Conservation (phyloP, 2,797 vertebrate species). For the Muraenolepis orangiensis region DNA sequence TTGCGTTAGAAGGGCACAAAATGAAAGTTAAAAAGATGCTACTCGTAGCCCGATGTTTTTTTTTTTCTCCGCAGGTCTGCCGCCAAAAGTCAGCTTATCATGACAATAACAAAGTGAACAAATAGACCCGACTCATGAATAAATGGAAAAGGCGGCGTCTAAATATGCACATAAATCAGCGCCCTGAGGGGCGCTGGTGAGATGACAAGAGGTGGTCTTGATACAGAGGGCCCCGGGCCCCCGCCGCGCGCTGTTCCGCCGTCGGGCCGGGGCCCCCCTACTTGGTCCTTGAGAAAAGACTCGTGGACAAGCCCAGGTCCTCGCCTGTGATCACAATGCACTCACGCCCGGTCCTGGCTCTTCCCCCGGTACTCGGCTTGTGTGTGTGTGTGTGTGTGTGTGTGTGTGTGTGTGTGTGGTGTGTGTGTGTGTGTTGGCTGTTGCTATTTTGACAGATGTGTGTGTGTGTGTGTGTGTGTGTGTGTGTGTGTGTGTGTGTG, state of each 20-base stretch:
- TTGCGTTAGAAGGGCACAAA: background rate
- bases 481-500: background rate
- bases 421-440: slow-evolving; percentile 39
- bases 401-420: background rate
- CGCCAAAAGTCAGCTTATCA: slow-evolving; percentile 43
- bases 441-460: slow-evolving; percentile 50
- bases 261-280: slow-evolving; percentile 31
- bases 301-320: slow-evolving; percentile 31
- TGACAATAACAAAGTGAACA: slow-evolving; percentile 42
- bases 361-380: too few species aligned
- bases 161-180: slow-evolving; percentile 53
- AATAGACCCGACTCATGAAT: slow-evolving; percentile 49
- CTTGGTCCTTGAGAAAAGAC: slow-evolving; percentile 36
- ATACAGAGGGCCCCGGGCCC: slow-evolving; percentile 33
- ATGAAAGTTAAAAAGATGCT: slow-evolving; percentile 20
- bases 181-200: slow-evolving; percentile 19
- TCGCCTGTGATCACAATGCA: slow-evolving; percentile 54
- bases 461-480: too few species aligned
- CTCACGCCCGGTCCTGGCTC: too few species aligned
- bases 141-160: slow-evolving; percentile 46
- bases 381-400: background rate
- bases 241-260: slow-evolving; percentile 22
- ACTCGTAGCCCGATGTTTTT: slow-evolving; percentile 34
- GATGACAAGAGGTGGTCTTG: slow-evolving; percentile 43
- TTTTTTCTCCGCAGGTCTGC: slow-evolving; percentile 39